Evolutionary conservation across 2,797 vertebrate genomes (phyloP), one percentile per base, ranked within the genome.

Genomic region (Ctenopoma multispine): DNA sequence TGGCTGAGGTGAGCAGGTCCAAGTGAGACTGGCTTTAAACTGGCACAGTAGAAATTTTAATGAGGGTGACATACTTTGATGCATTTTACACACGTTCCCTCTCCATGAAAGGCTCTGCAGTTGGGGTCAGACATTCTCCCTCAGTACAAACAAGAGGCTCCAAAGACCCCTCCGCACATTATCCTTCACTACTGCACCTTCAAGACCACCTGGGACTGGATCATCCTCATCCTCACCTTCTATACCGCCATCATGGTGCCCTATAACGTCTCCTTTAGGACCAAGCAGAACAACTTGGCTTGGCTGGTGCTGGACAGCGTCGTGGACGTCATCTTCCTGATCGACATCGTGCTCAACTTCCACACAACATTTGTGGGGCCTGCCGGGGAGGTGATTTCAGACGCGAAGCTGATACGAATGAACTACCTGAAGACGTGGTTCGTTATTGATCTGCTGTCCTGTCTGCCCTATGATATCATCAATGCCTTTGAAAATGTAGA

Each of bases 191-290:
- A 99, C 77, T 99, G 98, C 93, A 96, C 97, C 92, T 99, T 99
- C 90, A 99, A 99, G 92, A 98, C 98, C 84, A 99, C 98, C 9
- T 99, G 98, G 97, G 98, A 99, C 93, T 99, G 98, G 97, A 95
- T 99, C 89, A 99, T 99, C 92, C 94, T 99, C 90, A 99, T 99
- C 87, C 96, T 99, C 77, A 99, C 98, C 83, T 99, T 99, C 94
- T 99, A 99, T 92, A 99, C 98, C 1, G 97, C 98, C 91, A 99
- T 99, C 87, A 98, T 99, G 98, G 98, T 99, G 87, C 98, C 98
- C 73, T 99, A 99, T 29, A 99, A 99, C 0, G 98, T 99, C 76
- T 99, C 97, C 74, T 99, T 99, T 83, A 98, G 96, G 90, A 98
- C 96, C 1, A 97, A 97, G 75, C 97, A 99, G 79, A 98, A 97